Evolutionary conservation across 2,888 invertebrate species (phyloP).

Genomic region (Drosophila gaucha): DNA sequence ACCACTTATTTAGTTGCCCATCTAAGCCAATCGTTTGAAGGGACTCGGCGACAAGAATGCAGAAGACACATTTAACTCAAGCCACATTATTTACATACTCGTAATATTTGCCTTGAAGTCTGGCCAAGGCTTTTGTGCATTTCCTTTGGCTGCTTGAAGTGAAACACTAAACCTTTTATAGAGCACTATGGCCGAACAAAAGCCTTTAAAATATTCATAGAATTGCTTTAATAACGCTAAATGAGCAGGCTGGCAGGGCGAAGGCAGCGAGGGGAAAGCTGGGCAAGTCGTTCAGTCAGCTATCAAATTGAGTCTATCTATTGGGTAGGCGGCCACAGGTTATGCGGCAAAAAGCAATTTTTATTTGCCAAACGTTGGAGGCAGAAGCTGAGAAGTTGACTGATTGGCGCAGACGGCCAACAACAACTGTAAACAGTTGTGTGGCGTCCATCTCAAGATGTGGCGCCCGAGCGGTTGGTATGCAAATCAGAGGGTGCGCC

Average conservation of each 20-base stretch:
- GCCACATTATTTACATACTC: constrained; percentile 63
- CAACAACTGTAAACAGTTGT: constrained; percentile 33
- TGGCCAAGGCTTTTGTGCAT: constrained; percentile 34
- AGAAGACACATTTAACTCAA: constrained; percentile 9
- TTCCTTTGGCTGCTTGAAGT: constrained; percentile 31
- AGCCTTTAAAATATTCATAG: constrained; percentile 77
- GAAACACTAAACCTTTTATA: constrained; percentile 76
- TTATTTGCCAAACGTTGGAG: constrained; percentile 49
- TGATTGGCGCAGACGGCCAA: constrained; percentile 66
- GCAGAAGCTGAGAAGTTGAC: constrained; percentile 43
- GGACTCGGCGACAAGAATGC: constrained; percentile 17
- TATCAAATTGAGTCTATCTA: constrained; percentile 69
- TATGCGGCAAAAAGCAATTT: constrained; percentile 74
- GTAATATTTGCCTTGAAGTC: constrained; percentile 56
- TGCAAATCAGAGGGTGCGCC: constrained; percentile 68
- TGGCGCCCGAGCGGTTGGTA: constrained; percentile 52
- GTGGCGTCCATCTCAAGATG: constrained; percentile 67
- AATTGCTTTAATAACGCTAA: constrained; percentile 77
- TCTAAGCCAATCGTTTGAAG: constrained; percentile 12
- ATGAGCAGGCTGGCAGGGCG: constrained; percentile 52
- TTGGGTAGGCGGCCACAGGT: constrained; percentile 57
- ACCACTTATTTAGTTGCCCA: constrained; percentile 37
- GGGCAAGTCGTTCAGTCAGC: constrained; percentile 44
- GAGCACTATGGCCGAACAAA: constrained; percentile 40
- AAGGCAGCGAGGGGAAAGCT: neutral